Evolutionary conservation across 2,113 vertebrate genomes (phyloP), one percentile per base, ranked within the genome.

Genomic region (Dendrocopos noguchii): DNA sequence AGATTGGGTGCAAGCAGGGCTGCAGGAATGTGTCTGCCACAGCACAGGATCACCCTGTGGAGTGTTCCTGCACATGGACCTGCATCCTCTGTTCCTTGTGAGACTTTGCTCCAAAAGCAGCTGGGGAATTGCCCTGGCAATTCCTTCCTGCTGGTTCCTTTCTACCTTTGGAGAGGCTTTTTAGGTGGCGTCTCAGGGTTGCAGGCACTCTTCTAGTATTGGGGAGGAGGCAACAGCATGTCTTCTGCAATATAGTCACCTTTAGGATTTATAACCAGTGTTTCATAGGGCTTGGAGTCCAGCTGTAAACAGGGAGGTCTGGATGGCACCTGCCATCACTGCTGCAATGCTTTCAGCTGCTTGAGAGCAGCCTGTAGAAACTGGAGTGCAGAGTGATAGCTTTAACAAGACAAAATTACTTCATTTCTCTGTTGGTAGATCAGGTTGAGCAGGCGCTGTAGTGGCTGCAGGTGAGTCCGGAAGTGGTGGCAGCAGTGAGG

Each of bases 291-390:
- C 27, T 53, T 68, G 55, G 20, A 81, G 74, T 28, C 55, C 46
- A 7, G 11, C 14, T 81, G 18, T 50, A 1, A 39, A 2, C 24
- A 28, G 24, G 17, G 39, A 46, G 52, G 34, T 60, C 18, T 47
- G 57, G 34, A 3, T 36, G 52, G n/a, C 29, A 15, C 10, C 77
- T 1, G 3, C 25, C 2, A 2, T n/a, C 7, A 0, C 39, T 39
- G 39, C 64, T 82, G 74, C 1, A 3, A 14, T 12, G 34, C n/a
- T 60, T 15, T 34, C 18, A 50, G 87, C 71, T 81, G 76, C 56
- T 29, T 12, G 55, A 61, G 7, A 21, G 53, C 4, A 2, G 7
- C 33, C 71, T 25, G 34, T 0, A 31, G 82, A 21, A 28, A 56
- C 42, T 64, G 52, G 34, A 78, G 47, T 12, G 34, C 25, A 8